These are phyloP conservation scores for Papilio aristodemus DNA, from an alignment of 1,140 invertebrate genomes.

Conservation along the genomic window DNA sequence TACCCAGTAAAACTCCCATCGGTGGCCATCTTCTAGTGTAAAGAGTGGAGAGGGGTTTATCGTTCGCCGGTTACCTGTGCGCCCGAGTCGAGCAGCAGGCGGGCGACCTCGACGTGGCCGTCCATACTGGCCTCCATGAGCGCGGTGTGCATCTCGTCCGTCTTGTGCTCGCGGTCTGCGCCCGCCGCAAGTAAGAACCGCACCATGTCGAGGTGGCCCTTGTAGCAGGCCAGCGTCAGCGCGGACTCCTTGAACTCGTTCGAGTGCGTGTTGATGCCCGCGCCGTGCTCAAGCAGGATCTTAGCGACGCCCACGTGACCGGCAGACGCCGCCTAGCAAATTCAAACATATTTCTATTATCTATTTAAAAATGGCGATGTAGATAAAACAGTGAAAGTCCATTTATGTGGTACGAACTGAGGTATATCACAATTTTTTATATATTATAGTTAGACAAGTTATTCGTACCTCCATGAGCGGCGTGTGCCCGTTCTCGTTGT, in stretches of 20 bases:
- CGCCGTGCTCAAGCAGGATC: slow-evolving; percentile 94
- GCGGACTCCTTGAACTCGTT: slow-evolving; percentile 99
- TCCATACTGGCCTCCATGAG: slow-evolving; percentile 99
- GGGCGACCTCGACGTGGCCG: slow-evolving; percentile 97
- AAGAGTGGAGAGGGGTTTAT: slow-evolving; percentile 1
- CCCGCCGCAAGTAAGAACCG: slow-evolving; percentile 95
- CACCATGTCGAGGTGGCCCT: slow-evolving; percentile 99
- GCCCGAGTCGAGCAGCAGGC: slow-evolving; percentile 96
- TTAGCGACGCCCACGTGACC: slow-evolving; percentile 97
- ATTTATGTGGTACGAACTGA: too few species aligned
- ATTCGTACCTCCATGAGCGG: slow-evolving; percentile 93
- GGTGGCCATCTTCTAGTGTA: too few species aligned
- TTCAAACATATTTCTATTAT: too few species aligned
- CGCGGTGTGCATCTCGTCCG: slow-evolving; percentile 99
- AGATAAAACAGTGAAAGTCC: too few species aligned
- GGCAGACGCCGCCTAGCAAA: slow-evolving; percentile 94
- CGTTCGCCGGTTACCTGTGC: slow-evolving; percentile 88
- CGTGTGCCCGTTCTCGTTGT: slow-evolving; percentile 99
- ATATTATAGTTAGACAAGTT: too few species aligned
- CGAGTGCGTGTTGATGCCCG: slow-evolving; percentile 98
- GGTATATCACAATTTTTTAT: too few species aligned
- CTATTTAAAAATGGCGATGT: too few species aligned
- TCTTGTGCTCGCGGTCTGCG: slow-evolving; percentile 98
- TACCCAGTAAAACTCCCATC: too few species aligned
- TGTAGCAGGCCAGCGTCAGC: slow-evolving; percentile 98